Conservation (phyloP, 2,888 invertebrate species). For the Chesias legatella region DNA sequence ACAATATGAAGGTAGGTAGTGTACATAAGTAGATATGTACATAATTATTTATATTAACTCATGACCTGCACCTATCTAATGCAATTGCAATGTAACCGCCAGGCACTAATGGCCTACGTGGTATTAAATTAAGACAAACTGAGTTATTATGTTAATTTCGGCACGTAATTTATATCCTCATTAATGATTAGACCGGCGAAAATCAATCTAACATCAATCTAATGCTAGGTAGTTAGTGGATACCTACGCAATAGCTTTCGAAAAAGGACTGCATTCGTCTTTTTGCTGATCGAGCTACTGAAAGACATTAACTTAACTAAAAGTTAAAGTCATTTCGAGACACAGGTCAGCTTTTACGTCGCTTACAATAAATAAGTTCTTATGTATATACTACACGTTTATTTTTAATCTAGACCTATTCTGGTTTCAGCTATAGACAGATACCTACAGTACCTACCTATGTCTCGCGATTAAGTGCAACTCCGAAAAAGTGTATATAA, state of each 20-base stretch:
- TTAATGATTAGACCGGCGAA: constrained; percentile 4
- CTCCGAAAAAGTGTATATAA: too few species aligned
- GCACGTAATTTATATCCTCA: constrained; percentile 2
- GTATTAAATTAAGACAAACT: constrained; percentile 10
- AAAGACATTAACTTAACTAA: too few species aligned
- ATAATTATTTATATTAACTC: background rate
- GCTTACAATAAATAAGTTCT: too few species aligned
- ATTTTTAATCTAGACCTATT: too few species aligned
- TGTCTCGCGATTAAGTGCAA: background rate
- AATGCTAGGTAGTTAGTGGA: background rate
- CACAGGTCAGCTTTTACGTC: too few species aligned
- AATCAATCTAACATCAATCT: constrained; percentile 1
- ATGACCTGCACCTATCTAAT: background rate
- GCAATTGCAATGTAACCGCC: constrained; percentile 6
- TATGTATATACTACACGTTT: too few species aligned
- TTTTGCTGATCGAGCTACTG: too few species aligned
- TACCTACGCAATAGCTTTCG: constrained; percentile 1
- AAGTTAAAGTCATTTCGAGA: too few species aligned
- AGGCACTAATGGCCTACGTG: constrained; percentile 2
- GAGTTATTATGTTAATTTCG: constrained; percentile 9
- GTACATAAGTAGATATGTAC: too few species aligned
- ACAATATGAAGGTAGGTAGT: too few species aligned
- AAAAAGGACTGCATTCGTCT: too few species aligned
- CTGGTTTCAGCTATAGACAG: too few species aligned
- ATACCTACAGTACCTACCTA: background rate